phyloP scores from a whole-genome alignment of 2,113 vertebrate species.

The Plectropomus leopardus region DNA sequence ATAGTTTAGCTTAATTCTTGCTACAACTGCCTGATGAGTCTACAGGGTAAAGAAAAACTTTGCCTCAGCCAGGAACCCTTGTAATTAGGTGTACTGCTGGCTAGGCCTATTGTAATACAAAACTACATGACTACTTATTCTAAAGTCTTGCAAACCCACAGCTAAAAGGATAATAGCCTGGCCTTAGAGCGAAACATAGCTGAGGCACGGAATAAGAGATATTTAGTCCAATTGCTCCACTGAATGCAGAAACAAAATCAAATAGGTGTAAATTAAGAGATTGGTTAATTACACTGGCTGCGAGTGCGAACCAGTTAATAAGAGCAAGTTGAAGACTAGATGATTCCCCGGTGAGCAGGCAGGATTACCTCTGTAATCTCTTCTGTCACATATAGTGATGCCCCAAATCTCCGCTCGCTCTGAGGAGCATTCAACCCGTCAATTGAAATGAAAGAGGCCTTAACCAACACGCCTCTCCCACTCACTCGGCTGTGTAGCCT shows the following conservation, averaged over 20 bases:
- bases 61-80: slow-evolving; percentile 66
- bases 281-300: slow-evolving; percentile 78
- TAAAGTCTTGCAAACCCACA: slow-evolving; percentile 79
- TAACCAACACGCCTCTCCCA: slow-evolving; percentile 77
- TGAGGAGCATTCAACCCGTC: slow-evolving; percentile 87
- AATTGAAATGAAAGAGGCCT: slow-evolving; percentile 81
- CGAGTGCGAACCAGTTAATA: slow-evolving; percentile 82
- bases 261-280: slow-evolving; percentile 81
- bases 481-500: slow-evolving; percentile 61
- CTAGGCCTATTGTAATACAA: slow-evolving; percentile 78
- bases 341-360: slow-evolving; percentile 79
- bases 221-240: slow-evolving; percentile 78
- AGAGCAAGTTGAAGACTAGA: slow-evolving; percentile 89
- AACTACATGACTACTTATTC: slow-evolving; percentile 79
- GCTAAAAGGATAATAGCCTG: slow-evolving; percentile 82
- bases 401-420: slow-evolving; percentile 86
- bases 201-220: slow-evolving; percentile 80
- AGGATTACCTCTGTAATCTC: slow-evolving; percentile 91
- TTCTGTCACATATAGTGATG: slow-evolving; percentile 91
- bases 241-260: slow-evolving; percentile 79
- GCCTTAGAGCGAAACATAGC: slow-evolving; percentile 80
- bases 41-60: slow-evolving; percentile 55
- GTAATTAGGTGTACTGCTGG: slow-evolving; percentile 76
- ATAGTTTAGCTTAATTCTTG: slow-evolving; percentile 20
- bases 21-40: slow-evolving; percentile 30